Evolutionary conservation across 2,888 invertebrate species (phyloP).

Genomic region (Omphaloscelis lunosa): DNA sequence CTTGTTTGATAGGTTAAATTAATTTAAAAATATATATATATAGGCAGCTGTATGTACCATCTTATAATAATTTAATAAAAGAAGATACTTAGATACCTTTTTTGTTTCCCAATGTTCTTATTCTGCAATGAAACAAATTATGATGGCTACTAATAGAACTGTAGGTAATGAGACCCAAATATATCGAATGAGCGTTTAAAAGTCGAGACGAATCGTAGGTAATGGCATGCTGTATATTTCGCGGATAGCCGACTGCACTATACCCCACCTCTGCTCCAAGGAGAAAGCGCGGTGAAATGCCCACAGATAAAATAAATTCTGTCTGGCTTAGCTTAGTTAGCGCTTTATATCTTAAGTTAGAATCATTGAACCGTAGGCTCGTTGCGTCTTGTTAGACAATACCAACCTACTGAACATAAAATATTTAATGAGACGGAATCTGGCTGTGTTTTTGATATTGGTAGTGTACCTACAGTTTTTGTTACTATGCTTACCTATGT

Average conservation of each 20-base stretch:
- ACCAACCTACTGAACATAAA: neutral
- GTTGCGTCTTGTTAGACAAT: constrained; percentile 21
- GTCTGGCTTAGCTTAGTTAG: constrained; percentile 39
- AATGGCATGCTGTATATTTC: constrained; percentile 20
- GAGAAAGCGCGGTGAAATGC: constrained; percentile 73
- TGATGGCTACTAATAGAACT: neutral
- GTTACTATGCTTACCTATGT: neutral
- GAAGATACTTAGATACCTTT: neutral
- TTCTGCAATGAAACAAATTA: neutral
- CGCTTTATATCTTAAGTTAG: constrained; percentile 39
- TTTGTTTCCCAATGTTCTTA: neutral
- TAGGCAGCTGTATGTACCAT: neutral
- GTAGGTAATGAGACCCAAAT: neutral
- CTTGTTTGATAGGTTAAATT: constrained; percentile 11
- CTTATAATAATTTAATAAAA: neutral
- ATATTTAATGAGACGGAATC: constrained; percentile 13
- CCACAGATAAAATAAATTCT: constrained; percentile 52
- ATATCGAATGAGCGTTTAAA: neutral
- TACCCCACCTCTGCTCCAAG: constrained; percentile 53
- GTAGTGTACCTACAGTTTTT: neutral
- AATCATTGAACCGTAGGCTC: constrained; percentile 23
- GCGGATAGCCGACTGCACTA: constrained; percentile 48
- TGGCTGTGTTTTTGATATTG: neutral
- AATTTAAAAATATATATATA: neutral
- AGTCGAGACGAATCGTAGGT: neutral